Evolutionary conservation across 2,113 vertebrate genomes (phyloP).

Genomic region (Vidua chalybeata): DNA sequence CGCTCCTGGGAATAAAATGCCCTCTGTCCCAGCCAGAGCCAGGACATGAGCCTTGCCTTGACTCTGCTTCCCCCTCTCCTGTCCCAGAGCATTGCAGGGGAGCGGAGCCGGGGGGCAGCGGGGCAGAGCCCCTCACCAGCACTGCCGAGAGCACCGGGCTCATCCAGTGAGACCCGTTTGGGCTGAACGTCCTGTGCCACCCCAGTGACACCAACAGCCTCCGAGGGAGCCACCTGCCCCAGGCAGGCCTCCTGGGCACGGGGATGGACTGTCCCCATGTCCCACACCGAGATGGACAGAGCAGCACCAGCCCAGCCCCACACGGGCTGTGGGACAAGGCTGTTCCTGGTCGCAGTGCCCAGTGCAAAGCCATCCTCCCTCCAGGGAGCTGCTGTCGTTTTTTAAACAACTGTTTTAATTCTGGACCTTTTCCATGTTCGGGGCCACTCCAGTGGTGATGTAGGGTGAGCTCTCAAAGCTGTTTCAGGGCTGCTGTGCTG

Average conservation of each 20-base stretch:
- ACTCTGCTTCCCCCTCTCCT: not conserved
- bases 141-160: not conserved
- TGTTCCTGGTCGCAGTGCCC: fast-evolving
- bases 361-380: not conserved
- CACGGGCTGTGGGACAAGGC: not conserved
- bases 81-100: not conserved
- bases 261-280: not conserved
- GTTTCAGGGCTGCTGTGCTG: not conserved
- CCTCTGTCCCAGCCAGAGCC: not conserved
- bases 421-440: not conserved
- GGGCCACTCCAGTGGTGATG: fast-evolving
- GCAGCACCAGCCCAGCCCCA: not conserved
- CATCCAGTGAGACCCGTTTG: slow-evolving; percentile 1
- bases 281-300: not conserved
- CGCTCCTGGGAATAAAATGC: not conserved
- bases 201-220: not conserved
- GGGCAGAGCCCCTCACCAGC: not conserved
- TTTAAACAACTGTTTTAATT: not conserved
- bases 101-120: fast-evolving
- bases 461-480: not conserved
- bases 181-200: not conserved
- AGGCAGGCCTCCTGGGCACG: not conserved
- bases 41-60: not conserved
- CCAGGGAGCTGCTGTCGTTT: not conserved
- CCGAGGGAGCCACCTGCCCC: not conserved